Conservation (phyloP, 2,113 vertebrate species). For the Progne subis region DNA sequence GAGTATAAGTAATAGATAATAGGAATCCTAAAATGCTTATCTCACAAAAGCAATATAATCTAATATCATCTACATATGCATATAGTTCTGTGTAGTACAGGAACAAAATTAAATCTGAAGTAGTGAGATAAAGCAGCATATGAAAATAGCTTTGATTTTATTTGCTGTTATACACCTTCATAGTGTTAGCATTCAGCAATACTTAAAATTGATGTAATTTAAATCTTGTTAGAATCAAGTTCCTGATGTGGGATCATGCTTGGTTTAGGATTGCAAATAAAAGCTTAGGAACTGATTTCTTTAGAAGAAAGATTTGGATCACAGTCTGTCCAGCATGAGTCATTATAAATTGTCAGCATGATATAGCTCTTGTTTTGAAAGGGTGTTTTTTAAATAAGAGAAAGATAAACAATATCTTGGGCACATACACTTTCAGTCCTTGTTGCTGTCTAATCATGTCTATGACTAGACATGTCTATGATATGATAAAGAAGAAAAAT, state of each 20-base stretch:
- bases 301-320: neutral
- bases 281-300: neutral
- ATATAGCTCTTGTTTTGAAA: constrained; percentile 17
- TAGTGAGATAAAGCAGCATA: neutral
- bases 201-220: neutral
- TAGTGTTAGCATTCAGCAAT: neutral
- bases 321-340: neutral
- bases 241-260: neutral
- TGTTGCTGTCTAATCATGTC: neutral
- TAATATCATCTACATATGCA: neutral
- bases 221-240: neutral
- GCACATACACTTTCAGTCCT: neutral
- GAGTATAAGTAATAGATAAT: neutral
- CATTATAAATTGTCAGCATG: constrained; percentile 14
- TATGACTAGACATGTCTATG: neutral
- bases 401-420: neutral
- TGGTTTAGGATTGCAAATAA: neutral
- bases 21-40: neutral
- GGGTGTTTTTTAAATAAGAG: neutral
- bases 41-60: neutral
- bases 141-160: neutral
- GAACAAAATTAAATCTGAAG: neutral
- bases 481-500: neutral
- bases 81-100: neutral
- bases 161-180: neutral